Evolutionary conservation across 1,140 invertebrate genomes (phyloP), one percentile per base, ranked within the genome.

Genomic region (Caenorhabditis inopinata): DNA sequence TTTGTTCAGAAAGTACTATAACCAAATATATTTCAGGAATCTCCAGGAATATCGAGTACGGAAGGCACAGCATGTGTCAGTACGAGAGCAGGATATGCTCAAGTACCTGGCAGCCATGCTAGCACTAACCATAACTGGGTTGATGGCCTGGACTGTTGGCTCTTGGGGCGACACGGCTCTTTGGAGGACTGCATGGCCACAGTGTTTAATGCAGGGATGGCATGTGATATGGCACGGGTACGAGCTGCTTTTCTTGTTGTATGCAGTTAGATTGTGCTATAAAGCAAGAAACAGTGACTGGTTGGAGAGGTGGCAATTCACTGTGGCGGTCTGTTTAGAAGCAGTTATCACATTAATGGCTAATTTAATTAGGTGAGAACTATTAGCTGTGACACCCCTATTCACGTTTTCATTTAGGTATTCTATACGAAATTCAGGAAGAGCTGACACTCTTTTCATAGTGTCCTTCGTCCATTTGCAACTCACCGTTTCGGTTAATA

Each of bases 11-110:
- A n/a, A n/a, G n/a, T n/a, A n/a, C n/a, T n/a, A n/a, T n/a, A n/a
- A n/a, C n/a, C n/a, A n/a, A n/a, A 7, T 42, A 42, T 14, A 76
- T 89, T 89, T 0, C 82, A 92, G 91, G 84, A 89, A 91, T 78
- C 85, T 92, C 47, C 91, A 91, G 32, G 92, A 92, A 85, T 92
- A 92, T 86, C 91, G 92, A 79, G 96, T 95, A 5, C 91, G 95
- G 53, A 96, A 96, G 89, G 94, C 94, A 0, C 94, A 95, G 88
- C 91, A 94, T 83, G 94, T 94, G 90, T 93, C 94, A 48, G 92
- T 95, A 16, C 91, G 93, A 51, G 94, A 95, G 86, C 93, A 94
- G 79, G 94, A 95, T 89, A 91, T 93, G 87, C 91, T 94, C 80
- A 93, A 93, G 88, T 94, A 94, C 89, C 90, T 93, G 47, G 94